Conservation (phyloP, 2,888 invertebrate genomes). For the Tachina fera region DNA sequence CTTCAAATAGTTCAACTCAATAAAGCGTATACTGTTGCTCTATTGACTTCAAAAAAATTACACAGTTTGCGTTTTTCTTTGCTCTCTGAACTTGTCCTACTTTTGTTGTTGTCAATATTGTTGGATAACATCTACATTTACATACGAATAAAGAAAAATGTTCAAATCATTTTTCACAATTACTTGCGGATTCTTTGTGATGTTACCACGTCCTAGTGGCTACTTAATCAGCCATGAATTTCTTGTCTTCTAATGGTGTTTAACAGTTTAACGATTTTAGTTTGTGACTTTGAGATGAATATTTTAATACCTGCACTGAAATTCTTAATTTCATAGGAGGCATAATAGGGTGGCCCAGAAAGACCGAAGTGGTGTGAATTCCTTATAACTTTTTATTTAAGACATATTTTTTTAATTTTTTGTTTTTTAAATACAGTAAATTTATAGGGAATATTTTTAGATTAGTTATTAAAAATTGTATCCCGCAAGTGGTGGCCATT, state of each 20-base stretch:
- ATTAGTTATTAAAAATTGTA: too few species aligned
- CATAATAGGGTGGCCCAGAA: too few species aligned
- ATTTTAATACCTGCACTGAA: background rate
- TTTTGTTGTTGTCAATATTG: background rate
- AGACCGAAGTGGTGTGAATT: too few species aligned
- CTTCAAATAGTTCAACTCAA: conserved; percentile 10
- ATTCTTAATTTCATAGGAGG: conserved; percentile 1
- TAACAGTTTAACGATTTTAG: conserved; percentile 4
- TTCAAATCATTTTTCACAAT: conserved; percentile 8
- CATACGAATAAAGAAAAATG: background rate
- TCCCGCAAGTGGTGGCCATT: too few species aligned
- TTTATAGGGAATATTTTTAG: too few species aligned
- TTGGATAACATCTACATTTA: background rate
- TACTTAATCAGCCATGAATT: conserved; percentile 25
- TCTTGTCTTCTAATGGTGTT: conserved; percentile 20
- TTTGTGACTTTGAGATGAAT: background rate
- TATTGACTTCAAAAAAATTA: conserved; percentile 59
- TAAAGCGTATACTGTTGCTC: conserved; percentile 51
- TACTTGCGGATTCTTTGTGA: background rate
- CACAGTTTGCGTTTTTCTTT: background rate
- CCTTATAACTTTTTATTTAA: too few species aligned
- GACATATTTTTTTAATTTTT: too few species aligned
- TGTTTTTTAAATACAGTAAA: too few species aligned
- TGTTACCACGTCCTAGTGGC: background rate
- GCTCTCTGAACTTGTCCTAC: conserved; percentile 26